phyloP scores from a whole-genome alignment of 64 coral and sea anemone genomes.

The Platygyra sinensis region DNA sequence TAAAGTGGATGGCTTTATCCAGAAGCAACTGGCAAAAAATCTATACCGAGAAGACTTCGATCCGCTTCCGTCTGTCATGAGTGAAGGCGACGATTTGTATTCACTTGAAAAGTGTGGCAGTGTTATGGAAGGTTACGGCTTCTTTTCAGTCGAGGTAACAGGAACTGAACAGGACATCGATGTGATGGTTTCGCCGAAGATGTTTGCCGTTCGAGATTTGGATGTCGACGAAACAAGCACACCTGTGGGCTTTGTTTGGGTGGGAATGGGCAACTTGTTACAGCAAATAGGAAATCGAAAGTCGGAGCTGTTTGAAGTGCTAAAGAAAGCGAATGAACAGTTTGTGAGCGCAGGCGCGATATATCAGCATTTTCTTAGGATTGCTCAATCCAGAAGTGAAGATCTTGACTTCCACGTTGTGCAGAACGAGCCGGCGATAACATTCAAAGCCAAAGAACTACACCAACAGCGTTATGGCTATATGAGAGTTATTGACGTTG shows the following conservation, averaged over 20 bases:
- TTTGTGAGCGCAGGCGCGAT: conserved; percentile 15
- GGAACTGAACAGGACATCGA: conserved; percentile 38
- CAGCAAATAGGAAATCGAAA: not conserved
- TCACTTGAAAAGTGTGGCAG: conserved; percentile 21
- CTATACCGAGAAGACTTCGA: conserved; percentile 39
- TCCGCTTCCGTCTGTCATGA: conserved; percentile 8
- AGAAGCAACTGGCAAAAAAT: conserved; percentile 18
- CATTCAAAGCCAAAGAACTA: conserved; percentile 9
- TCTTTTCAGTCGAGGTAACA: conserved; percentile 32
- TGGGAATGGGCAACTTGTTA: not conserved
- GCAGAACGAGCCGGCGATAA: conserved; percentile 17
- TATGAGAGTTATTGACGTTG: conserved; percentile 19
- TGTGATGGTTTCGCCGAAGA: conserved; percentile 20
- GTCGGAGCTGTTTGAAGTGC: not conserved
- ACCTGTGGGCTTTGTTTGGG: conserved; percentile 21
- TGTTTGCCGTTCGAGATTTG: not conserved
- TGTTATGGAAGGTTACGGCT: conserved; percentile 26
- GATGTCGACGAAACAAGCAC: conserved; percentile 22
- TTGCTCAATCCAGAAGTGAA: not conserved
- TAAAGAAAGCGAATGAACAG: not conserved
- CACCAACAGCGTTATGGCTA: not conserved
- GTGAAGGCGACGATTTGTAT: conserved; percentile 13
- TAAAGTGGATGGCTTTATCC: conserved; percentile 18
- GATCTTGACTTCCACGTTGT: not conserved
- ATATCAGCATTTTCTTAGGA: conserved; percentile 3